Conservation (phyloP, 2,888 invertebrate genomes). For the Cylindroiulus punctatus region DNA sequence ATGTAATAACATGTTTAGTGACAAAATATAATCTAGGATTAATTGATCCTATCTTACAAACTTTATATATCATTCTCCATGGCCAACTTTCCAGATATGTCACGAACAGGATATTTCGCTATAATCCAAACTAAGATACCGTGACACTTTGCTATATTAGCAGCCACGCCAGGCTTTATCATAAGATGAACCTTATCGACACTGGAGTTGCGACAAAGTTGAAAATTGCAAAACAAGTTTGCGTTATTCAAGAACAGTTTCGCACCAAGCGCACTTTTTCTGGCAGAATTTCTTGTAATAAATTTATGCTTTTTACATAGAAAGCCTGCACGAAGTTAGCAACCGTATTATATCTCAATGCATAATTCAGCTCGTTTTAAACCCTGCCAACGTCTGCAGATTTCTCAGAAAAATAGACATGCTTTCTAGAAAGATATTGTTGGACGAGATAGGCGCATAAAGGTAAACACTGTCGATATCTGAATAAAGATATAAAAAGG, state of each 20-base stretch:
- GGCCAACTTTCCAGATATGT: background rate
- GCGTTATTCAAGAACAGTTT: background rate
- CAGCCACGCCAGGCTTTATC: too few species aligned
- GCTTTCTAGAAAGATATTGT: slow-evolving; percentile 1
- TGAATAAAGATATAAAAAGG: slow-evolving; percentile 38
- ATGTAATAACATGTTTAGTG: background rate
- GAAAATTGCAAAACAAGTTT: too few species aligned
- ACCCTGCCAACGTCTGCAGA: slow-evolving; percentile 1
- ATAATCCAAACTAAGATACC: background rate
- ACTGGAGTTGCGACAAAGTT: too few species aligned
- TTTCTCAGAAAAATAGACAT: background rate
- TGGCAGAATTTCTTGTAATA: background rate
- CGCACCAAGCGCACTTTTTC: background rate
- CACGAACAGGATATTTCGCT: background rate
- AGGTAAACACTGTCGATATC: slow-evolving; percentile 30
- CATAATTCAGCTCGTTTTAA: slow-evolving; percentile 33
- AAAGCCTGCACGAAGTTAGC: background rate
- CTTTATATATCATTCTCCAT: background rate
- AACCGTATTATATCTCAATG: background rate
- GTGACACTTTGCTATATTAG: background rate
- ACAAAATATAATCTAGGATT: background rate
- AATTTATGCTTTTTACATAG: background rate
- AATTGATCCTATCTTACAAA: background rate
- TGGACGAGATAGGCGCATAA: background rate
- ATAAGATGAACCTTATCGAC: too few species aligned